Evolutionary conservation across 2,888 invertebrate species (phyloP).

Genomic region (Lithosia quadra): DNA sequence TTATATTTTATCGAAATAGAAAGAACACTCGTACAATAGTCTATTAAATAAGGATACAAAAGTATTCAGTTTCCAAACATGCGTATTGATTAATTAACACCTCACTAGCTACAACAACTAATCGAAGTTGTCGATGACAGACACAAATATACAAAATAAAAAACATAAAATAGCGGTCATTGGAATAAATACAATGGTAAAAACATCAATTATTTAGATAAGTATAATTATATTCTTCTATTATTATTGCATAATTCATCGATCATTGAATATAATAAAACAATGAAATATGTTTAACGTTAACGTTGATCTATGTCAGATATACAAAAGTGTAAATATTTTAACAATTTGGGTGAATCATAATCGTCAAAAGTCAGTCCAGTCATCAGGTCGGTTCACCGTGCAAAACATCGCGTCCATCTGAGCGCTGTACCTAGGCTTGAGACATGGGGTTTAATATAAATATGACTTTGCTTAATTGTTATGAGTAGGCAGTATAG

Average conservation of each 20-base stretch:
- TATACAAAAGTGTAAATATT: constrained; percentile 54
- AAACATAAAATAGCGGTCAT: constrained; percentile 32
- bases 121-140: constrained; percentile 29
- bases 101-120: constrained; percentile 38
- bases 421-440: not conserved
- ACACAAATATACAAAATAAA: constrained; percentile 36
- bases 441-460: not conserved
- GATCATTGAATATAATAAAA: constrained; percentile 43
- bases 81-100: constrained; percentile 30
- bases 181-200: constrained; percentile 33
- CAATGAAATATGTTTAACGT: constrained; percentile 60
- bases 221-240: constrained; percentile 26
- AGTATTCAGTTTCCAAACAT: constrained; percentile 52
- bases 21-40: constrained; percentile 49
- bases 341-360: constrained; percentile 42
- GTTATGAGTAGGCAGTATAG: not conserved
- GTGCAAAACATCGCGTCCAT: constrained; percentile 4
- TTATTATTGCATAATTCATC: constrained; percentile 20
- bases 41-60: constrained; percentile 52
- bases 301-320: constrained; percentile 46
- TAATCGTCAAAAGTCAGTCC: constrained; percentile 21
- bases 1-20: constrained; percentile 52
- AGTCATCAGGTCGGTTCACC: constrained; percentile 11
- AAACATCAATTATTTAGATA: constrained; percentile 25
- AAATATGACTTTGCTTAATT: not conserved